Base-by-base conservation (phyloP, 2,888 invertebrate genomes). In the Eupeodes luniger region DNA sequence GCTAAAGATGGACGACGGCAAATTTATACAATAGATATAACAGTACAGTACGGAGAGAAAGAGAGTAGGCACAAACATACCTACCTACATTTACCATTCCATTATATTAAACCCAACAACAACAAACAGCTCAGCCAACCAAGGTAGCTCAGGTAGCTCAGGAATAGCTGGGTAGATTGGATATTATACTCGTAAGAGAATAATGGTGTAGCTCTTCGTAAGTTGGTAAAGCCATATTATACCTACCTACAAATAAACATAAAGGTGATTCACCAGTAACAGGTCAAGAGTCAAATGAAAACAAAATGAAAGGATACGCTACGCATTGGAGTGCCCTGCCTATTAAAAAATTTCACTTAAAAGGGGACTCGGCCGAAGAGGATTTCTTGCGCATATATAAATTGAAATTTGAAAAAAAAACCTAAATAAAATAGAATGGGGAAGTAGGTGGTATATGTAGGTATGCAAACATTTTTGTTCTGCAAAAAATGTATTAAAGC, bases 241-340 rank as follows among this genome's bases (percentile, higher is more conserved):
- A 5, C 40, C 40, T 27, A 27, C 27, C 27, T 40, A 40, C 9
- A 40, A 19, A 5, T 40, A 5, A 0, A 40, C 40, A 40, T 40
- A 47, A 16, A 62, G 61, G 62, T 76, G 51, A 67, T 84, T 51
- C 36, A 80, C 49, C 53, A 77, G 66, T 72, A 80, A 74, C 67
- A 69, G 74, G 80, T 75, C 84, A 84, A 80, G 80, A 80, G 74
- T 55, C 80, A 69, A 76, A 81, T 44, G 59, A 57, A 27, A 69
- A 55, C n/a, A 66, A 16, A 77, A 62, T 57, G 62, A 82, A 77
- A 82, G 76, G 78, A 78, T 59, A 59, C 36, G 36, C 59, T 34
- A 70, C 51, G 57, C 77, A 78, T 66, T 78, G 10, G 59, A 62
- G 72, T 77, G 81, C 72, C 81, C 77, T 77, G 81, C 72, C 81